Base-by-base conservation (phyloP, 2,113 vertebrate species). In the Eudyptes chrysolophus region DNA sequence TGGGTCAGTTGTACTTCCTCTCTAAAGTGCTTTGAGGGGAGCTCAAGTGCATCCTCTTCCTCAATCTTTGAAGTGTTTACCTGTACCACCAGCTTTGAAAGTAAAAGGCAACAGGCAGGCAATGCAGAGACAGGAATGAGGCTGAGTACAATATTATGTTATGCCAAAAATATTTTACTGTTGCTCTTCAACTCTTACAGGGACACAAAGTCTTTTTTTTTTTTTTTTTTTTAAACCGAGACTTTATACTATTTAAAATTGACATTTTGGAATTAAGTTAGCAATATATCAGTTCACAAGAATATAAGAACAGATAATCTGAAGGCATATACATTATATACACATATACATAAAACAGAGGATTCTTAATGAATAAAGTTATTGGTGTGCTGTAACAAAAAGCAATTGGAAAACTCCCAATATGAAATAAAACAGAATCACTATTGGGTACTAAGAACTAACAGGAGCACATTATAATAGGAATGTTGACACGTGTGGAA, bases 71-170 rank as follows among this genome's bases (percentile, higher is more conserved):
- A 96, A 95, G 97, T 88, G 83, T 96, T 96, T 97, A 97, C 87
- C 92, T 95, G 88, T 95, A 95, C 92, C 96, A 94, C 75, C 95
- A 94, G 78, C 95, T 96, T 94, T 85, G 66, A 90, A 97, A 97
- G 93, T 96, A 97, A 97, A 96, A 97, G 87, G 95, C 89, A 97
- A 97, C 80, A 97, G 90, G 92, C 93, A 97, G 92, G 94, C 93
- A 97, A 94, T 85, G 72, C 80, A 96, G 74, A 96, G 84, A 96
- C 89, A 97, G 93, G 70, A 96, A 86, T 54, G 84, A 96, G 87
- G 82, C 83, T 21, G 24, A 93, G 83, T 77, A 95, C 85, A 96
- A 65, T 13, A 84, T 49, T 17, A 54, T 38, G 78, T 81, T 86
- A 93, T n/a, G 77, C 18, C 3, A 87, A 92, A 97, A 80, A 21